Evolutionary conservation across 2,888 invertebrate species (phyloP).

Genomic region (Synanthedon tipuliformis): DNA sequence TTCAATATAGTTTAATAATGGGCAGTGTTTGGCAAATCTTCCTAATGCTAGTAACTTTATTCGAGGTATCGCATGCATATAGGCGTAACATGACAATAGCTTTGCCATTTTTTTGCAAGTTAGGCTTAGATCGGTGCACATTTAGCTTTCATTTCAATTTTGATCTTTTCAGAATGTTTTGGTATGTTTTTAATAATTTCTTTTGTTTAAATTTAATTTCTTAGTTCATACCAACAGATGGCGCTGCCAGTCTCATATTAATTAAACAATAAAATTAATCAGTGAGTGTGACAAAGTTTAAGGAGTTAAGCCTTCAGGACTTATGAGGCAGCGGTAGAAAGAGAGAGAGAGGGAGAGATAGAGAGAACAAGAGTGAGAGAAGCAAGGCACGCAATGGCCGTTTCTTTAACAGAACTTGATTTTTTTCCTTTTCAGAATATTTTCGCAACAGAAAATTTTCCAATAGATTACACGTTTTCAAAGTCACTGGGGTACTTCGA

Average conservation of each 20-base stretch:
- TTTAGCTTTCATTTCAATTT: slow-evolving; percentile 23
- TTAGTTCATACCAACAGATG: neutral
- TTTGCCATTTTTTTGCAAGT: slow-evolving; percentile 23
- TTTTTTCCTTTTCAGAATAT: too few species aligned
- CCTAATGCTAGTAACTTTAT: slow-evolving; percentile 14
- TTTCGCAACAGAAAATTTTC: too few species aligned
- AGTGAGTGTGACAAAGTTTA: too few species aligned
- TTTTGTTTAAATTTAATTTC: neutral
- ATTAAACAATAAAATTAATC: too few species aligned
- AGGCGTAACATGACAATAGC: slow-evolving; percentile 17
- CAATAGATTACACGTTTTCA: slow-evolving; percentile 15
- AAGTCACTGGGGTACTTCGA: slow-evolving; percentile 29
- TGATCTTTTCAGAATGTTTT: slow-evolving; percentile 4
- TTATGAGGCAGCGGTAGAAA: too few species aligned
- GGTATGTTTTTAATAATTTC: slow-evolving; percentile 13
- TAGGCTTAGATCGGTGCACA: slow-evolving; percentile 18
- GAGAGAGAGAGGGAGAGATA: too few species aligned
- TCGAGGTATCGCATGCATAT: slow-evolving; percentile 28
- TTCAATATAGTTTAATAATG: neutral
- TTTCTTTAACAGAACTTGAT: too few species aligned
- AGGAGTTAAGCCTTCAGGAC: too few species aligned
- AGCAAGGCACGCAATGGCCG: too few species aligned
- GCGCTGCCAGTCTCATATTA: neutral
- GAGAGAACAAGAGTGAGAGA: too few species aligned
- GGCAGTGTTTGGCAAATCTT: slow-evolving; percentile 5